phyloP scores from a whole-genome alignment of 1,140 invertebrate species.

The Zelostemma sp. region DNA sequence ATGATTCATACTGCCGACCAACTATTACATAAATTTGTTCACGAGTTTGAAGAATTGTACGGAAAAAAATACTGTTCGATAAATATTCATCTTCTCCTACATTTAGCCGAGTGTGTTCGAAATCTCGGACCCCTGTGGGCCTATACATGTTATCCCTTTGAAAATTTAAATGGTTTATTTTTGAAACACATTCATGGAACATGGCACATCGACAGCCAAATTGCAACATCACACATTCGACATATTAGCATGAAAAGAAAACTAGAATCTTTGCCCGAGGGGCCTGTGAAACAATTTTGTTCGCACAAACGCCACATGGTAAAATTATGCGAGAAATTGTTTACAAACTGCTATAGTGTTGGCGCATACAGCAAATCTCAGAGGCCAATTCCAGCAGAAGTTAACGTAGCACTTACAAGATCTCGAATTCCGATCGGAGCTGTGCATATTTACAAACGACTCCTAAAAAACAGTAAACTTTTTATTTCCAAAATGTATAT shows the following conservation, averaged over 20 bases:
- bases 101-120: slow-evolving; percentile 20
- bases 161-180: slow-evolving; percentile 46
- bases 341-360: slow-evolving; percentile 19
- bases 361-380: slow-evolving; percentile 13
- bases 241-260: slow-evolving; percentile 27
- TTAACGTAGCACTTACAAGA: background rate
- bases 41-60: slow-evolving; percentile 20
- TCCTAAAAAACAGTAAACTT: background rate
- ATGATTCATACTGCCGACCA: slow-evolving; percentile 11
- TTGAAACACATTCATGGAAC: slow-evolving; percentile 39
- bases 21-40: slow-evolving; percentile 27
- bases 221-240: slow-evolving; percentile 24
- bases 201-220: slow-evolving; percentile 40
- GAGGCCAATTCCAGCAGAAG: background rate
- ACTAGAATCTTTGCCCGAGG: slow-evolving; percentile 22
- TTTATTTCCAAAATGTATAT: background rate
- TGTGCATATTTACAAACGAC: background rate
- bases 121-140: slow-evolving; percentile 28
- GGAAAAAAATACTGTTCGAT: slow-evolving; percentile 20
- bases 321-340: slow-evolving; percentile 20
- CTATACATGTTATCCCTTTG: slow-evolving; percentile 32
- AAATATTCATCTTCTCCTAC: slow-evolving; percentile 33
- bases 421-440: background rate
- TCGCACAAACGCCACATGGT: background rate
- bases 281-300: slow-evolving; percentile 20